phyloP scores from a whole-genome alignment of 2,888 invertebrate genomes.

The Tubulanus polymorphus region DNA sequence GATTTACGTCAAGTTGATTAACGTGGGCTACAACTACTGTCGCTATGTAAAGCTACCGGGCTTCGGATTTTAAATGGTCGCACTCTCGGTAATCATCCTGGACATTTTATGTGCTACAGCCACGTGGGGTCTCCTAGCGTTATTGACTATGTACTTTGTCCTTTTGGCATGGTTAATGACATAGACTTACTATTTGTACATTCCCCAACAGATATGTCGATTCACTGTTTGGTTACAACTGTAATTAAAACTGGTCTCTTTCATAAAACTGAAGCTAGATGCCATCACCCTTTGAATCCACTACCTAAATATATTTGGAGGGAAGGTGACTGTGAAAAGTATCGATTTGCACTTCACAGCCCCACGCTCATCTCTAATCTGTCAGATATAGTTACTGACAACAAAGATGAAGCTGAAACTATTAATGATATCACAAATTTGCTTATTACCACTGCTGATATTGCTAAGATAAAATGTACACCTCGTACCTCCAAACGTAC shows the following conservation, averaged over 20 bases:
- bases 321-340: neutral
- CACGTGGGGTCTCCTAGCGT: neutral
- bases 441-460: neutral
- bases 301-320: neutral
- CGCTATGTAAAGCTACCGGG: neutral
- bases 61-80: neutral
- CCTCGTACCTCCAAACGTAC: neutral
- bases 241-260: neutral
- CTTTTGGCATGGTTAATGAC: neutral
- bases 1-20: neutral
- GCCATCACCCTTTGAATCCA: no score
- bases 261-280: neutral
- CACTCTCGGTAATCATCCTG: neutral
- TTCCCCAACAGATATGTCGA: neutral
- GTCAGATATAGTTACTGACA: neutral
- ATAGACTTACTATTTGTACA: neutral
- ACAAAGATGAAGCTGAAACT: neutral
- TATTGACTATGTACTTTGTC: neutral
- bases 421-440: neutral
- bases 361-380: neutral
- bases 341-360: neutral
- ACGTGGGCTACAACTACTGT: neutral
- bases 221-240: neutral
- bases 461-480: neutral
- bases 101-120: neutral